Base-by-base conservation (phyloP, 1,140 invertebrate species). In the Aphaenogaster ashmeadi region DNA sequence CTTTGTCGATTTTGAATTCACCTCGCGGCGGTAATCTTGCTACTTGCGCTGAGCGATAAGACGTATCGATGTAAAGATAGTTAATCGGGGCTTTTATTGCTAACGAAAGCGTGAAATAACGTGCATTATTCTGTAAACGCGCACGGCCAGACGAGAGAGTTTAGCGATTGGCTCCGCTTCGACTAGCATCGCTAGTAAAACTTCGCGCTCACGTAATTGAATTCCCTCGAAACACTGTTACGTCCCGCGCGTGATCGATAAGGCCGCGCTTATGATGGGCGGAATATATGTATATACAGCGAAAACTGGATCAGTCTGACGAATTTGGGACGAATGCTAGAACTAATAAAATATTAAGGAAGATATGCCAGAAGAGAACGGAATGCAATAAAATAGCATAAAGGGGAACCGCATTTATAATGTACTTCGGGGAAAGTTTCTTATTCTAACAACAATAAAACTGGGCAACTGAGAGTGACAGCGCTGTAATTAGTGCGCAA, bases 131-230 rank as follows among this genome's bases (percentile, higher is more conserved):
- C 62, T 52, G 47, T 21, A 56, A 75, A 54, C 6, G 50, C 11
- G 15, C 15, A 13, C 9, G 41, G 18, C 15, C 18, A 13, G 18
- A 80, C 18, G 62, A 67, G 13, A 67, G n/a, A 54, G 54, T 38
- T 36, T 18, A 44, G 21, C 62, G 47, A 80, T 41, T 52, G 41
- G 75, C 38, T 78, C n/a, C 58, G 47, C 15, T 67, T n/a, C 13
- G n/a, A 36, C 60, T 77, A 18, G n/a, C 33, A 54, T 38, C 27
- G 33, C 74, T 38, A 41, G n/a, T 69, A 56, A 80, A 80, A 80
- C 47, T 80, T 67, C 3, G 13, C 47, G 77, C 13, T 66, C 60
- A 9, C 33, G 44, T 79, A 79, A 79, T 79, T 79, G 60, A 79
- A 79, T 66, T 79, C 18, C 47, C 21, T 56, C 58, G 44, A 66